phyloP scores from a whole-genome alignment of 2,797 vertebrate genomes.

The Lepus townsendii region DNA sequence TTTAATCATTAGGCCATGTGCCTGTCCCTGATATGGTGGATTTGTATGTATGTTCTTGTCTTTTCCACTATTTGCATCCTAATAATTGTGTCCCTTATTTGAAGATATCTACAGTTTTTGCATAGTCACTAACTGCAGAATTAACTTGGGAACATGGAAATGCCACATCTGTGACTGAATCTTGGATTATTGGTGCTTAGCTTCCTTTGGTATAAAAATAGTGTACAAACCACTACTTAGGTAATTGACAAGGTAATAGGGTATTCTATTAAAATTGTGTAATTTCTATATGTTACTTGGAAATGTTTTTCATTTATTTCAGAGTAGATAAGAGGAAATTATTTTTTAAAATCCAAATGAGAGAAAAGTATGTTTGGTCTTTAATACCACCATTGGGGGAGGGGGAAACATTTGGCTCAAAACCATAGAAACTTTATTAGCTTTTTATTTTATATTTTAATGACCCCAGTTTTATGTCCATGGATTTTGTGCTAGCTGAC shows the following conservation, averaged over 20 bases:
- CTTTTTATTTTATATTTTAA: slow-evolving; percentile 70
- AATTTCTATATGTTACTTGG: slow-evolving; percentile 31
- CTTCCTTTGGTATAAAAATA: slow-evolving; percentile 39
- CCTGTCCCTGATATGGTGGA: background rate
- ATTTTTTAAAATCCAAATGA: slow-evolving; percentile 33
- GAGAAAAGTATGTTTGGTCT: slow-evolving; percentile 41
- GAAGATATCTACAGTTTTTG: background rate
- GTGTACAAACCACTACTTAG: background rate
- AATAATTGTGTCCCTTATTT: background rate
- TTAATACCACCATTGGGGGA: slow-evolving; percentile 10
- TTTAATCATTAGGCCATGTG: too few species aligned
- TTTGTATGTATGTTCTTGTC: background rate
- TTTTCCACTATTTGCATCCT: background rate
- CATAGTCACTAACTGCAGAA: slow-evolving; percentile 8
- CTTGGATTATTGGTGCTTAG: background rate
- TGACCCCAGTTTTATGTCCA: slow-evolving; percentile 34
- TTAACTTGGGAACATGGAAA: background rate
- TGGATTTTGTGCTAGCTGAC: slow-evolving; percentile 62
- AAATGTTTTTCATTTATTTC: slow-evolving; percentile 45
- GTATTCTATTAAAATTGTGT: slow-evolving; percentile 33
- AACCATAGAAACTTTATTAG: slow-evolving; percentile 66
- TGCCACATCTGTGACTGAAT: background rate
- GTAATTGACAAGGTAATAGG: slow-evolving; percentile 24
- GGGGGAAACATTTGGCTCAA: slow-evolving; percentile 13
- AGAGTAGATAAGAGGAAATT: slow-evolving; percentile 17